phyloP scores from a whole-genome alignment of 2,888 invertebrate genomes.

The Lasiommata megera region DNA sequence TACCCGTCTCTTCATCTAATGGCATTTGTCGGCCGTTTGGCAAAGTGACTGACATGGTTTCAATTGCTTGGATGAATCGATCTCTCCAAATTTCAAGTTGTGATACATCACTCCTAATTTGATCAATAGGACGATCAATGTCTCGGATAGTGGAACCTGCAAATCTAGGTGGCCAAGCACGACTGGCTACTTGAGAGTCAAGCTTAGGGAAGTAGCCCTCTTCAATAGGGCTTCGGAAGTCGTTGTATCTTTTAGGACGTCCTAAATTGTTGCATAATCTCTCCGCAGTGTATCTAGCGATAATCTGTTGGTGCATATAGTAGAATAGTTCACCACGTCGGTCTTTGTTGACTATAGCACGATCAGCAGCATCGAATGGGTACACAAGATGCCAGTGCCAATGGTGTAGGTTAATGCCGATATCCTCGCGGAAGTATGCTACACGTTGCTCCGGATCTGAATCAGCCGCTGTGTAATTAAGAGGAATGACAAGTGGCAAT shows the following conservation, averaged over 20 bases:
- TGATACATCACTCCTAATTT: slow-evolving; percentile 82
- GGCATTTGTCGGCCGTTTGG: slow-evolving; percentile 78
- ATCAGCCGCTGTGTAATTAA: slow-evolving; percentile 88
- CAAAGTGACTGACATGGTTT: slow-evolving; percentile 52
- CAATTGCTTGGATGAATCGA: slow-evolving; percentile 85
- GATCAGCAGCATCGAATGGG: slow-evolving; percentile 85
- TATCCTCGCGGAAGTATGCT: slow-evolving; percentile 92
- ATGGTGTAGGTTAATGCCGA: slow-evolving; percentile 92
- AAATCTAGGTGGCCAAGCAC: slow-evolving; percentile 86
- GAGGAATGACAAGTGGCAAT: slow-evolving; percentile 85
- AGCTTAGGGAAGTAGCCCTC: slow-evolving; percentile 94
- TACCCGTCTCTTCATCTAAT: slow-evolving; percentile 85
- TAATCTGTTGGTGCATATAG: slow-evolving; percentile 89
- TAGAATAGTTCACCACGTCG: slow-evolving; percentile 90
- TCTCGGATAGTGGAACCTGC: slow-evolving; percentile 76
- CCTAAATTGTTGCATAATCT: slow-evolving; percentile 86
- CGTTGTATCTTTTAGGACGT: slow-evolving; percentile 83
- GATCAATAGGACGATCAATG: slow-evolving; percentile 83
- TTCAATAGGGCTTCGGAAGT: slow-evolving; percentile 85
- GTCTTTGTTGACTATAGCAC: slow-evolving; percentile 84
- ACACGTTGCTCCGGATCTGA: slow-evolving; percentile 89
- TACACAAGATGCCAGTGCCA: slow-evolving; percentile 97
- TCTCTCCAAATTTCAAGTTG: slow-evolving; percentile 87
- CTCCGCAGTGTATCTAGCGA: slow-evolving; percentile 88
- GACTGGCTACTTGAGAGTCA: slow-evolving; percentile 88